A percentile compares a stretch with the other conserved stretches of the same genome.
These are phyloP conservation scores for Drosophila eohydei DNA, from an alignment of 2,888 invertebrate genomes.

Conservation along the genomic window DNA sequence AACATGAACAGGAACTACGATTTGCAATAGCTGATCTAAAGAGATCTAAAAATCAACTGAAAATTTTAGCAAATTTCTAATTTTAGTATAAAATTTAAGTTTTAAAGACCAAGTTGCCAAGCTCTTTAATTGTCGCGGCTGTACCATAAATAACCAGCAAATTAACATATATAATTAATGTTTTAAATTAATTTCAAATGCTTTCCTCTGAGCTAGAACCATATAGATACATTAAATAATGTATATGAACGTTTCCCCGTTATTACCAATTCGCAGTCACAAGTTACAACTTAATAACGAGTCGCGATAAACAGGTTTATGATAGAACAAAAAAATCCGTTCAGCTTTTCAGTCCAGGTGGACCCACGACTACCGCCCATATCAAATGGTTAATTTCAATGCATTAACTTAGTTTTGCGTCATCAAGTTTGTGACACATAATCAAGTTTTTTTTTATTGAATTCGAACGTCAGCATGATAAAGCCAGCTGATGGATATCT, in stretches of 20 bases:
- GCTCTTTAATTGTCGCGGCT: not conserved
- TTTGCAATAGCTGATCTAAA: not conserved
- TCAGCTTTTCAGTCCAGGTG: slow-evolving; percentile 10
- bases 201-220: not conserved
- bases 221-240: slow-evolving; percentile 4
- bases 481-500: not conserved
- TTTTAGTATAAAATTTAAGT: not conserved
- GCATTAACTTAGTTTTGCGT: slow-evolving; percentile 35
- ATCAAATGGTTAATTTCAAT: slow-evolving; percentile 6
- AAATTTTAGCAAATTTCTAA: not conserved
- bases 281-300: slow-evolving; percentile 25
- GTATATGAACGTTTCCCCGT: slow-evolving; percentile 1
- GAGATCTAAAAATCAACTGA: not conserved
- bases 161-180: not conserved
- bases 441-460: not conserved
- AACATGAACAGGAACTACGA: not conserved
- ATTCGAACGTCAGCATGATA: slow-evolving; percentile 7
- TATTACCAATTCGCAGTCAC: slow-evolving; percentile 10
- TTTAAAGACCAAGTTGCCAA: not conserved
- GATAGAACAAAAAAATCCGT: slow-evolving; percentile 1
- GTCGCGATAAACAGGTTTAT: slow-evolving; percentile 38
- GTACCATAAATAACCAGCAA: not conserved
- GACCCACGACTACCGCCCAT: not conserved
- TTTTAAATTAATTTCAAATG: not conserved
- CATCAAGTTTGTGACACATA: slow-evolving; percentile 40